These are phyloP conservation scores for Antitype chi DNA, from an alignment of 2,888 invertebrate species.

Conservation along the genomic window DNA sequence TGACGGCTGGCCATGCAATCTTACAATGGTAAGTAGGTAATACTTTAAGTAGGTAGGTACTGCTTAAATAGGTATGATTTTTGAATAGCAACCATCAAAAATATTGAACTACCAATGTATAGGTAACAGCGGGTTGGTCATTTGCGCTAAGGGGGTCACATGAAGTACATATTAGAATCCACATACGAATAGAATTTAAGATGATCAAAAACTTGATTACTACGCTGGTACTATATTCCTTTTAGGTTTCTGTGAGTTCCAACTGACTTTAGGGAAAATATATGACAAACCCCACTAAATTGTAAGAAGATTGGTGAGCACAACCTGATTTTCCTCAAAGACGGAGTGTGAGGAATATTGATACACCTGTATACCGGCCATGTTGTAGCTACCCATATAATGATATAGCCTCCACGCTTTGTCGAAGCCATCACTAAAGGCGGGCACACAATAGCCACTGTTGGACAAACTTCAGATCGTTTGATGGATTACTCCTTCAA, in stretches of 20 bases:
- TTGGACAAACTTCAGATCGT: slow-evolving; percentile 52
- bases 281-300: neutral
- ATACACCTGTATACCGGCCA: slow-evolving; percentile 36
- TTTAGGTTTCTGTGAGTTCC: neutral
- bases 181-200: no score
- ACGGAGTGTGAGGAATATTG: slow-evolving; percentile 20
- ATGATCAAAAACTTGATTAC: neutral
- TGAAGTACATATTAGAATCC: neutral
- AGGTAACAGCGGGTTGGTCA: neutral
- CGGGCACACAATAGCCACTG: slow-evolving; percentile 46
- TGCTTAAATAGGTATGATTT: neutral
- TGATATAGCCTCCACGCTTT: slow-evolving; percentile 35
- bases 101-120: neutral
- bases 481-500: slow-evolving; percentile 57
- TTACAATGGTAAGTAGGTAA: neutral
- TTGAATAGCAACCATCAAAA: neutral
- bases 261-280: neutral
- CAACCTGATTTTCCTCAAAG: slow-evolving; percentile 15
- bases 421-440: slow-evolving; percentile 48
- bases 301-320: neutral
- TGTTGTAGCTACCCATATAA: slow-evolving; percentile 17
- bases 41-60: neutral
- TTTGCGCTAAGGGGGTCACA: neutral
- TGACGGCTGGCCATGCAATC: no score
- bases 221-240: neutral